Percentiles rank a stretch among this genome's conserved stretches.
Evolutionary conservation across 2,113 vertebrate species (phyloP).

Genomic region (Corythoichthys haematopterus): DNA sequence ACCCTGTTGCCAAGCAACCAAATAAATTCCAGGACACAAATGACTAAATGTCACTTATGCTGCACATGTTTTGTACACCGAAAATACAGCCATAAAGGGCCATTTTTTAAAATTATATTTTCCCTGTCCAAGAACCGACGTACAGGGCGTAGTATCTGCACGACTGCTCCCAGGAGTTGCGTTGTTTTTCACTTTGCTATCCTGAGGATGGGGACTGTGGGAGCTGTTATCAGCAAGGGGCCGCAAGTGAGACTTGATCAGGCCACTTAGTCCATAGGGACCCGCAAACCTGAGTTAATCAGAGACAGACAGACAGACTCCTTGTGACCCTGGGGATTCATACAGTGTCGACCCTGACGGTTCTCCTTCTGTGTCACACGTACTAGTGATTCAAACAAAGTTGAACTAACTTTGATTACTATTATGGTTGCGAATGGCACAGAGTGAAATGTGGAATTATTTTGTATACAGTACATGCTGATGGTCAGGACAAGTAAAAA

Average conservation of each 20-base stretch:
- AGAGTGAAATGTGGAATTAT: not conserved
- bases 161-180: constrained; percentile 49
- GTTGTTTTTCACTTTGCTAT: constrained; percentile 68
- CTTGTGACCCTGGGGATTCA: constrained; percentile 63
- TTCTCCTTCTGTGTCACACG: constrained; percentile 32
- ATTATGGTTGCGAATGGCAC: not conserved
- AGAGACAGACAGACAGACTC: constrained; percentile 67
- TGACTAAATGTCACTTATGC: constrained; percentile 34
- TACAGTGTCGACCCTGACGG: constrained; percentile 40
- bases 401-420: not conserved
- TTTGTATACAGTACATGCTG: not conserved
- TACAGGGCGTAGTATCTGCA: constrained; percentile 12
- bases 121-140: constrained; percentile 25
- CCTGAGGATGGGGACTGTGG: constrained; percentile 44
- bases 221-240: constrained; percentile 70
- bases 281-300: constrained; percentile 69
- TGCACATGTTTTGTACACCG: not conserved
- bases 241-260: constrained; percentile 67
- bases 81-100: not conserved
- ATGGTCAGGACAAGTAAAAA: not conserved
- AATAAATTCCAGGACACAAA: constrained; percentile 39
- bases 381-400: not conserved
- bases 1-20: constrained; percentile 41
- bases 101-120: constrained; percentile 20
- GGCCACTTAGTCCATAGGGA: constrained; percentile 63